Evolutionary conservation across 2,888 invertebrate genomes (phyloP).

Genomic region (Endotricha flammealis): DNA sequence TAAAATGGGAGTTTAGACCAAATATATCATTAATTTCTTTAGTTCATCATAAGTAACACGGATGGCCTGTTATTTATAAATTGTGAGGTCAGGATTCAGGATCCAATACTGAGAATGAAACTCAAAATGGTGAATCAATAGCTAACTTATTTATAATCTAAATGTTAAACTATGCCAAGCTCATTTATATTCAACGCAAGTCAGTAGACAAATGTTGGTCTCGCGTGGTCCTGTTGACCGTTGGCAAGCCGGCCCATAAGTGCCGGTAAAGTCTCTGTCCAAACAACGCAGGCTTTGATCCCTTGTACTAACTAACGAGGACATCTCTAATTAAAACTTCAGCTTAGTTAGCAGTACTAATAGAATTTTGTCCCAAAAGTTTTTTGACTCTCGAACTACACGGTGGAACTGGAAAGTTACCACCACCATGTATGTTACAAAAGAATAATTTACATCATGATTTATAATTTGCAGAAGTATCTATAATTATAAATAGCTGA

Average conservation of each 20-base stretch:
- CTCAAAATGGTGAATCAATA: too few relatives aligned
- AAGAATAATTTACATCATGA: too few relatives aligned
- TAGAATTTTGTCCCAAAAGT: constrained; percentile 28
- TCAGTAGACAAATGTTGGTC: constrained; percentile 4
- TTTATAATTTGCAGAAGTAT: too few relatives aligned
- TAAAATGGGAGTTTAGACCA: too few relatives aligned
- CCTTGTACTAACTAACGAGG: constrained; percentile 32
- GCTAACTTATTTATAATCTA: too few relatives aligned
- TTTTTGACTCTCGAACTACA: constrained; percentile 27
- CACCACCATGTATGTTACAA: constrained; percentile 3
- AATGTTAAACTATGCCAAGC: too few relatives aligned
- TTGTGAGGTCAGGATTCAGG: too few relatives aligned
- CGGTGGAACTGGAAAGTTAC: constrained; percentile 19
- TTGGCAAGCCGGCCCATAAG: not conserved
- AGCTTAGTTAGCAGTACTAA: constrained; percentile 25
- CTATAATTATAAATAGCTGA: too few relatives aligned
- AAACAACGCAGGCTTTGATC: constrained; percentile 25
- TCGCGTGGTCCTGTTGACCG: constrained; percentile 1
- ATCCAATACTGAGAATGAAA: too few relatives aligned
- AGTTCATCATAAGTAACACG: too few relatives aligned
- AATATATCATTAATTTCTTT: too few relatives aligned
- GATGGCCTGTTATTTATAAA: too few relatives aligned
- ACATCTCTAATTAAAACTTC: constrained; percentile 50
- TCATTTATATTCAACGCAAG: constrained; percentile 3
- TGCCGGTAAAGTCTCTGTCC: constrained; percentile 21